A percentile compares a stretch with the other conserved stretches of the same genome.
These are phyloP conservation scores for Iphiclides podalirius DNA, from an alignment of 2,888 invertebrate species.

Conservation along the genomic window DNA sequence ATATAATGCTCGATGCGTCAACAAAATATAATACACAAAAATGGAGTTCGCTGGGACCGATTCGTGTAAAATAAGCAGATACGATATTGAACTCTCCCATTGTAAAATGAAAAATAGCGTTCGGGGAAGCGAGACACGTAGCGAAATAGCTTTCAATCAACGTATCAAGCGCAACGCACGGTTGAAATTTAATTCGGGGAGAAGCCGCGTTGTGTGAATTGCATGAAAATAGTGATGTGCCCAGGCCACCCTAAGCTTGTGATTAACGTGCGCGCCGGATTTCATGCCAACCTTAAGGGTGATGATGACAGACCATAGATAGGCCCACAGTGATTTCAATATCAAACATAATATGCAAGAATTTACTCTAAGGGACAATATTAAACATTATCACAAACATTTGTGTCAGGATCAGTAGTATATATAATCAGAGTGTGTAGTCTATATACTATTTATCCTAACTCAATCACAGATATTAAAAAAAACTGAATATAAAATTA, in stretches of 20 bases:
- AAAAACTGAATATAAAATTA: no score
- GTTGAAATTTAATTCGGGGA: slow-evolving; percentile 54
- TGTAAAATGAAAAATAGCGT: slow-evolving; percentile 23
- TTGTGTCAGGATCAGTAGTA: no score
- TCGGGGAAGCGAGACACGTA: slow-evolving; percentile 40
- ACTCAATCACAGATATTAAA: no score
- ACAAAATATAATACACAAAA: background rate
- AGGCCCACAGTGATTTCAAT: background rate
- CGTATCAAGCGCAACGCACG: slow-evolving; percentile 49
- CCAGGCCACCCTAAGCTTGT: no score
- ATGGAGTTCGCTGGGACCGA: background rate
- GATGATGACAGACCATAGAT: background rate
- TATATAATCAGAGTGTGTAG: no score
- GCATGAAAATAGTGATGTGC: slow-evolving; percentile 51
- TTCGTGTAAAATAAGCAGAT: slow-evolving; percentile 19
- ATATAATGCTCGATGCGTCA: background rate
- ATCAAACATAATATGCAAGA: background rate
- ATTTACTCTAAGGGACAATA: no score
- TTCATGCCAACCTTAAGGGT: background rate
- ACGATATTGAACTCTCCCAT: slow-evolving; percentile 4
- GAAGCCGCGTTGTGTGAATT: slow-evolving; percentile 50
- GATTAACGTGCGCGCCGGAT: slow-evolving; percentile 28
- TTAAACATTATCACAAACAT: no score
- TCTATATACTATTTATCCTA: no score
- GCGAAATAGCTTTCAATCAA: slow-evolving; percentile 63